These are phyloP conservation scores for Cryptotermes secundus DNA, from an alignment of 1,140 invertebrate genomes.

Conservation along the genomic window DNA sequence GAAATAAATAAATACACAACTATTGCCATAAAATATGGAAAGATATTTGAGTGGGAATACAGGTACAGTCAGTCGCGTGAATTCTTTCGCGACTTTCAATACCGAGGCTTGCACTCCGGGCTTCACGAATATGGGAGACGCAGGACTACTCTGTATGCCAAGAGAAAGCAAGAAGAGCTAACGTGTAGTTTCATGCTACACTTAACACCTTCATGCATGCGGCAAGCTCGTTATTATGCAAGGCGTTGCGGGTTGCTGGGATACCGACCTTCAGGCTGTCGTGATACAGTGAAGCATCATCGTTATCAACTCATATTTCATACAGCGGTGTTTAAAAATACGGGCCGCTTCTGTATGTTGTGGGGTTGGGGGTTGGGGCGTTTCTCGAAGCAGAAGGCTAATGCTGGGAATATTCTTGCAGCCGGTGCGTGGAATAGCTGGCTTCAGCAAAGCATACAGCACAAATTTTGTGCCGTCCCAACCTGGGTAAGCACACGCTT, in stretches of 20 bases:
- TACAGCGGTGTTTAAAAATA: neutral
- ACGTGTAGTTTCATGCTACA: neutral
- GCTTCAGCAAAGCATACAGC: neutral
- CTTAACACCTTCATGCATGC: neutral
- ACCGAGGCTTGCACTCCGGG: no score
- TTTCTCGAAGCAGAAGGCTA: neutral
- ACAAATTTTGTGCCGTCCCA: neutral
- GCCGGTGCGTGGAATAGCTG: neutral
- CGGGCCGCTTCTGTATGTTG: neutral
- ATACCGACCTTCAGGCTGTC: conserved; percentile 9
- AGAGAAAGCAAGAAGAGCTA: neutral
- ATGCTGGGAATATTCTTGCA: neutral
- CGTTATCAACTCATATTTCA: conserved; percentile 18
- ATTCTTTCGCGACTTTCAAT: no score
- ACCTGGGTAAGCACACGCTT: neutral
- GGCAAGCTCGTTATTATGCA: neutral
- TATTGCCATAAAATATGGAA: no score
- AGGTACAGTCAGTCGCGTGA: no score
- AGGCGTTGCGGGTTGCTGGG: neutral
- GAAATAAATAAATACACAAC: no score
- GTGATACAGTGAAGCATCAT: conserved; percentile 5
- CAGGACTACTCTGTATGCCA: no score
- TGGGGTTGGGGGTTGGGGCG: neutral
- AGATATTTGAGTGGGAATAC: no score
- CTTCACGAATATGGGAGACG: no score